These are phyloP conservation scores for Melieria picta DNA, from an alignment of 2,888 invertebrate genomes.

Conservation along the genomic window DNA sequence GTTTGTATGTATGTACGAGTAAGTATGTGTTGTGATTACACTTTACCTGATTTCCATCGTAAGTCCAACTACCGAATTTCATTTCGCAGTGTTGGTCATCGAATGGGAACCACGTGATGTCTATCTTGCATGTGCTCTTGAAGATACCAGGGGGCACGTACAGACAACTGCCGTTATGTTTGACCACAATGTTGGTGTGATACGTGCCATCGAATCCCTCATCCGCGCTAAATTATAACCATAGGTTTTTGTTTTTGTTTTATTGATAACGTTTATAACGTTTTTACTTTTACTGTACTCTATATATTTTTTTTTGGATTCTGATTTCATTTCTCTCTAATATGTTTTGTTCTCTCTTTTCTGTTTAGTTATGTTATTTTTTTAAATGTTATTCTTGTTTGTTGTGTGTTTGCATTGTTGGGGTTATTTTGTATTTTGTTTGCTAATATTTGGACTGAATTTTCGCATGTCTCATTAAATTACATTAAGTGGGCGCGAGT, in stretches of 20 bases:
- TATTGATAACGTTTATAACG: neutral
- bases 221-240: constrained; percentile 84
- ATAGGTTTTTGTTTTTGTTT: constrained; percentile 18
- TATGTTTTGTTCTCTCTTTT: constrained; percentile 5
- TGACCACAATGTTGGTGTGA: constrained; percentile 99
- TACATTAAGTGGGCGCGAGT: too few species aligned
- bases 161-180: constrained; percentile 97
- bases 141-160: constrained; percentile 99
- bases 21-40: constrained; percentile 40
- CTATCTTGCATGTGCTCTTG: constrained; percentile 99
- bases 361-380: neutral
- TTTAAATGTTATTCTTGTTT: neutral
- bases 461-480: neutral
- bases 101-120: constrained; percentile 99
- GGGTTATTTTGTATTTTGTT: neutral
- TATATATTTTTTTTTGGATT: neutral
- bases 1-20: constrained; percentile 28
- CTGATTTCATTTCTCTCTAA: neutral
- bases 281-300: neutral
- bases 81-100: constrained; percentile 99
- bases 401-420: neutral
- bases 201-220: constrained; percentile 99
- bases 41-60: constrained; percentile 94
- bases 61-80: constrained; percentile 99
- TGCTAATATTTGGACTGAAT: neutral